A percentile compares a stretch with the other conserved stretches of the same genome.
Conservation (phyloP, 2,888 invertebrate species). For the Stictocephala bisonia region DNA sequence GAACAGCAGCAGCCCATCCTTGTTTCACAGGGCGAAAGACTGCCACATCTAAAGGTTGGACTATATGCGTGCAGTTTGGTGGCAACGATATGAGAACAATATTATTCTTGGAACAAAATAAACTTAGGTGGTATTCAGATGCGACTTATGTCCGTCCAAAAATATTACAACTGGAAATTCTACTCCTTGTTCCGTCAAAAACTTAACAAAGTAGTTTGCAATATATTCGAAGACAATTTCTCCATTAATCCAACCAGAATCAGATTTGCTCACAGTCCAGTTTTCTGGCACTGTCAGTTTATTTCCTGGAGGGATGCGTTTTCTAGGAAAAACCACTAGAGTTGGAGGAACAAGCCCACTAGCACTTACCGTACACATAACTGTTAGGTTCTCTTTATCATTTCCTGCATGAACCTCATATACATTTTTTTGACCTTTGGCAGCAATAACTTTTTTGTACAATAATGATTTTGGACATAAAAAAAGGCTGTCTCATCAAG, state of each 20-base stretch:
- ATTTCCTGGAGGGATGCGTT: not conserved
- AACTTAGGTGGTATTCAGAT: not conserved
- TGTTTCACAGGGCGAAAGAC: not conserved
- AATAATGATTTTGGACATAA: slow-evolving; percentile 63
- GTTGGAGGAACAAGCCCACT: slow-evolving; percentile 53
- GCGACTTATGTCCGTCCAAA: no score
- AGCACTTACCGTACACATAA: slow-evolving; percentile 59
- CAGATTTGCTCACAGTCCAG: not conserved
- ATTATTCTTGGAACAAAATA: not conserved
- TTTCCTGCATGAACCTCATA: slow-evolving; percentile 58
- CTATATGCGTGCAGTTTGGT: not conserved
- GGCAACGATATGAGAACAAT: not conserved
- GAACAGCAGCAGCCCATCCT: not conserved
- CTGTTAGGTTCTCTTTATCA: slow-evolving; percentile 60
- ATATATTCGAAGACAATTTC: not conserved
- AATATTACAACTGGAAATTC: not conserved
- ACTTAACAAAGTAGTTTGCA: not conserved
- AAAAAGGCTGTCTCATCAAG: slow-evolving; percentile 59
- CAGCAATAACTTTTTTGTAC: slow-evolving; percentile 59
- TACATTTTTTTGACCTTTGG: slow-evolving; percentile 59
- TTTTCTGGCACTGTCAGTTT: not conserved
- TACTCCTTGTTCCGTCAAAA: not conserved
- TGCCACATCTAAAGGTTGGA: not conserved
- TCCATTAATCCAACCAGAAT: not conserved
- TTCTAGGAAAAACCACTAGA: slow-evolving; percentile 28